Conservation (phyloP, 2,113 vertebrate species). For the Hiodon tergisus region DNA sequence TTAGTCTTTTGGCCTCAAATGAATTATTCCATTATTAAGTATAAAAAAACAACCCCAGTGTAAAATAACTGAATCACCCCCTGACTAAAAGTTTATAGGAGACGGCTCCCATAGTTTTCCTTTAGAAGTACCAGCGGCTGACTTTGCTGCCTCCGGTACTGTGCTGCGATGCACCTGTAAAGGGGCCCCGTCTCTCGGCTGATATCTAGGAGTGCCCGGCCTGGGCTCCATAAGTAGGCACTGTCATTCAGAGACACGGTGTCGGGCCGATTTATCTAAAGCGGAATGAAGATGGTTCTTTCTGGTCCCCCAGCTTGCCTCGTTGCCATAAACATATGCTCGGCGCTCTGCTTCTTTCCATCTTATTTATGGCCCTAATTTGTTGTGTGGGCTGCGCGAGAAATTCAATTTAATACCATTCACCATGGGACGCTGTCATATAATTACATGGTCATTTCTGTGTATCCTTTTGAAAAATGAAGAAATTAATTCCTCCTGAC, state of each 20-base stretch:
- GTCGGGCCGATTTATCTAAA: constrained; percentile 99
- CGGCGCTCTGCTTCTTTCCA: constrained; percentile 96
- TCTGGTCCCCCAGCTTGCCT: constrained; percentile 98
- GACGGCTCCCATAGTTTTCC: constrained; percentile 4
- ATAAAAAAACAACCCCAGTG: no score
- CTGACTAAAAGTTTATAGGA: no score
- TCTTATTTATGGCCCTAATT: constrained; percentile 99
- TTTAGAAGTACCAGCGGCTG: constrained; percentile 24
- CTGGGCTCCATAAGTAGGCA: constrained; percentile 90
- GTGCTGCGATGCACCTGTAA: constrained; percentile 51
- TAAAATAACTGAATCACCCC: no score
- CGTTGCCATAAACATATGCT: constrained; percentile 99
- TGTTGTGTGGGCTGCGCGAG: constrained; percentile 99
- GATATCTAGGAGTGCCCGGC: constrained; percentile 91
- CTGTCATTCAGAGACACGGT: constrained; percentile 99
- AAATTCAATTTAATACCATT: constrained; percentile 99
- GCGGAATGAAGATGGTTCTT: constrained; percentile 99
- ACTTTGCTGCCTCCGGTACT: constrained; percentile 26
- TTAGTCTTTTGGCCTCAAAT: background rate
- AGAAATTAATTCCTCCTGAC: constrained; percentile 99
- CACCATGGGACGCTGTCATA: constrained; percentile 99
- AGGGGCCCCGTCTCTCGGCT: constrained; percentile 78
- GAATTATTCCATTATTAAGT: no score
- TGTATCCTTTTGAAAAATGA: constrained; percentile 99
- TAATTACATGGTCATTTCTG: constrained; percentile 99